A percentile compares a stretch with the other conserved stretches of the same genome.
Conservation (phyloP, 2,888 invertebrate species). For the Drosophila niveifrons region DNA sequence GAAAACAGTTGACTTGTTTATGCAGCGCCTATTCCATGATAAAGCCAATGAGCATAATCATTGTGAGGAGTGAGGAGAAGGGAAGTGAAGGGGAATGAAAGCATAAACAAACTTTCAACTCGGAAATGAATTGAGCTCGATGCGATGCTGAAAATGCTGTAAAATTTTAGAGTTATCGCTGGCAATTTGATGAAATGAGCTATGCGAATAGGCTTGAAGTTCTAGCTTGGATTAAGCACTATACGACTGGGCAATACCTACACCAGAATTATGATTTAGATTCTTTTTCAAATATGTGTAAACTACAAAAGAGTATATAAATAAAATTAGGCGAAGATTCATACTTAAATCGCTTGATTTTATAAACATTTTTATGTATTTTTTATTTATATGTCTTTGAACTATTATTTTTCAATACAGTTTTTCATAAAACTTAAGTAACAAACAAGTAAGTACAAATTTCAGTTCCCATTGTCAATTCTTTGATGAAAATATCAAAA, state of each 20-base stretch:
- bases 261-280: not conserved
- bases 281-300: too few relatives aligned
- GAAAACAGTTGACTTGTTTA: constrained; percentile 66
- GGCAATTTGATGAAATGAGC: constrained; percentile 64
- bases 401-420: too few relatives aligned
- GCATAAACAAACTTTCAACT: constrained; percentile 47
- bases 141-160: constrained; percentile 54
- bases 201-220: constrained; percentile 27
- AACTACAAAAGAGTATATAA: too few relatives aligned
- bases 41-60: not conserved
- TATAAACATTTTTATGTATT: too few relatives aligned
- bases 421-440: too few relatives aligned
- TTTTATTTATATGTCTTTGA: too few relatives aligned
- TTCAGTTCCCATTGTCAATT: too few relatives aligned
- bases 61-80: not conserved
- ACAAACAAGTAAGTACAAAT: too few relatives aligned
- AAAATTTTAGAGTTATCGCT: constrained; percentile 72
- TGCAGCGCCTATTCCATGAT: constrained; percentile 34
- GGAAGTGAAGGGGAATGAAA: not conserved
- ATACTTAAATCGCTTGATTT: too few relatives aligned
- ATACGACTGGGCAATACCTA: constrained; percentile 25
- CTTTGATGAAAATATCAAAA: too few relatives aligned
- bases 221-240: not conserved
- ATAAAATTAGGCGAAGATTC: too few relatives aligned
- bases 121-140: constrained; percentile 64